Conservation (phyloP, 2,113 vertebrate genomes). For the Labrus mixtus region DNA sequence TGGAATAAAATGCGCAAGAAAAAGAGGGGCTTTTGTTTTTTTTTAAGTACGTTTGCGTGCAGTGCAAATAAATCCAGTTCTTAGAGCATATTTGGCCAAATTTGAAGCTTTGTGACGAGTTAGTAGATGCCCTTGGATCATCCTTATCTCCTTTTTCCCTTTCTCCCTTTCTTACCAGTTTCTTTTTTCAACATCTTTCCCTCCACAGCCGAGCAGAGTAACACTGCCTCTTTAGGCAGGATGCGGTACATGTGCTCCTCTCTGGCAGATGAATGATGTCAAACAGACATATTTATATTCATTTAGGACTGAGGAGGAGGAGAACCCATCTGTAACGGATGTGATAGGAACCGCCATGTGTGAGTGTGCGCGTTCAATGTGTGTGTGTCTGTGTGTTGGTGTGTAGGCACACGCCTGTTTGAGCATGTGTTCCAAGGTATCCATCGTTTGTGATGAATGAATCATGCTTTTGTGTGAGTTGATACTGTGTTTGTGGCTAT, state of each 20-base stretch:
- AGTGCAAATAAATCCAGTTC: conserved; percentile 29
- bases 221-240: conserved; percentile 76
- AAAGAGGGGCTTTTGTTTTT: conserved; percentile 50
- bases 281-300: conserved; percentile 84
- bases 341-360: conserved; percentile 74
- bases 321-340: conserved; percentile 83
- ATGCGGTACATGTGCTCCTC: conserved; percentile 62
- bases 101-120: conserved; percentile 20
- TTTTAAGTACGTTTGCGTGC: conserved; percentile 2
- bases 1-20: conserved; percentile 56
- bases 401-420: conserved; percentile 51
- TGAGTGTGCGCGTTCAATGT: conserved; percentile 54
- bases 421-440: conserved; percentile 78
- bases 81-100: conserved; percentile 25
- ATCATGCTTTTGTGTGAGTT: conserved; percentile 75
- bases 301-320: conserved; percentile 83
- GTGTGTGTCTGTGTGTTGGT: conserved; percentile 42
- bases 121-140: conserved; percentile 49
- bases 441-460: conserved; percentile 81
- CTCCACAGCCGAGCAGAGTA: conserved; percentile 50
- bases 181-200: conserved; percentile 30
- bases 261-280: conserved; percentile 83
- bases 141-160: conserved; percentile 38
- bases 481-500: conserved; percentile 69
- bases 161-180: conserved; percentile 31